phyloP scores from a whole-genome alignment of 2,113 vertebrate species.

The Sakesphorus luctuosus region DNA sequence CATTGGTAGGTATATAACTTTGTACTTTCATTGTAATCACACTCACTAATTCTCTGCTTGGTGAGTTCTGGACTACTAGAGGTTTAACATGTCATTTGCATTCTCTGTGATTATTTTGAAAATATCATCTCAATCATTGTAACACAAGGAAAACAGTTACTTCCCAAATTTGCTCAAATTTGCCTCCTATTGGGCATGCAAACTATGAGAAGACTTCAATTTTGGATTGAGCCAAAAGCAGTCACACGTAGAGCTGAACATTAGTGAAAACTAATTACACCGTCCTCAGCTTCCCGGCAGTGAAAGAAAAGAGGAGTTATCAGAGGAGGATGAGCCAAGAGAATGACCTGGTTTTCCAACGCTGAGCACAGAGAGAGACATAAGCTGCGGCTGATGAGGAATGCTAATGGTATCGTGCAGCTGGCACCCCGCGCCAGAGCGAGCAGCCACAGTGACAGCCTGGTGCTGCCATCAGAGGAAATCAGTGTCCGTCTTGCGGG shows the following conservation, averaged over 20 bases:
- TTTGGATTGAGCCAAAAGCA: constrained; percentile 10
- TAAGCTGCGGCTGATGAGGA: constrained; percentile 10
- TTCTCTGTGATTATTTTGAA: constrained; percentile 16
- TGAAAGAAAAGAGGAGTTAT: constrained; percentile 49
- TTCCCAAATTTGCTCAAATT: constrained; percentile 2
- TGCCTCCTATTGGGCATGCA: neutral
- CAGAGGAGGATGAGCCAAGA: constrained; percentile 49
- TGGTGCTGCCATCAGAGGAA: neutral
- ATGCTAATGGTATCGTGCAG: constrained; percentile 51
- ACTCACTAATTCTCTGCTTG: neutral
- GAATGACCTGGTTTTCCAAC: constrained; percentile 60
- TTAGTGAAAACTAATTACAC: constrained; percentile 36
- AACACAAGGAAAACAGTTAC: neutral
- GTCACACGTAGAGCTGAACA: neutral
- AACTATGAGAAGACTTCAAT: constrained; percentile 33
- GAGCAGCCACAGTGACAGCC: neutral
- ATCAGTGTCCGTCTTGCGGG: neutral
- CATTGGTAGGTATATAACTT: neutral
- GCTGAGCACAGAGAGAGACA: neutral
- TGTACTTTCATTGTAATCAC: constrained; percentile 9
- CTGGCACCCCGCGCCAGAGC: neutral
- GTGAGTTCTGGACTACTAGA: neutral
- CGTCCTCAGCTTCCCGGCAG: neutral
- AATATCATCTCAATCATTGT: constrained; percentile 8
- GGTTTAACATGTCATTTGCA: constrained; percentile 7